Evolutionary conservation across 2,113 vertebrate genomes (phyloP), one percentile per base, ranked within the genome.

Genomic region (Nansenia antarctica): DNA sequence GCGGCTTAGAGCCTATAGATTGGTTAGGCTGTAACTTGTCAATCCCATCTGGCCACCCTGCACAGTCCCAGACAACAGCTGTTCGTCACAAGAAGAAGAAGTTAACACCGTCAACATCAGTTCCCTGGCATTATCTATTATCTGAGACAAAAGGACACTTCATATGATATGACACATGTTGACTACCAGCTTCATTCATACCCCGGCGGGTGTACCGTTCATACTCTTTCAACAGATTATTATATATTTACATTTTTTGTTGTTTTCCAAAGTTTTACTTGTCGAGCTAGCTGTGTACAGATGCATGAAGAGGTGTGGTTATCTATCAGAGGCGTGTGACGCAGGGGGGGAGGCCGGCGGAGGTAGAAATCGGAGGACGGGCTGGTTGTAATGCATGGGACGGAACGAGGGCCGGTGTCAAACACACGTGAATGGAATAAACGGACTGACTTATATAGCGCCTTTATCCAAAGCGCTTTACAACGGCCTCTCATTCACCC

Each of bases 221-320:
- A 27, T 14, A 5, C n/a, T n/a, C n/a, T 39, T 29, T 37, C 58
- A 34, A 37, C 58, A 61, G 31, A 24, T 49, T 2, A 47, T 0
- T 29, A 31, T 64, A 47, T 64, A 47, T 34, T 11, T 55, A 64
- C 26, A 30, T 35, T 20, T 20, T 42, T 31, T 2, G 15, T 18
- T 64, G 24, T 20, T 62, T 27, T 42, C 61, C 42, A 61, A 49
- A 31, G 42, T n/a, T 64, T 30, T 29, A 64, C 26, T 20, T 20
- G 62, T 27, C 14, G 26, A 34, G 58, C 20, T 35, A 32, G 31
- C 45, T 65, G 45, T 52, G 32, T 18, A 34, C 9, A 53, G n/a
- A 11, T 49, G 42, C 42, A 52, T 47, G 39, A 49, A 9, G 29
- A 52, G 30, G n/a, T 32, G n/a, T 20, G 24, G 62, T 52, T 32